phyloP scores from a whole-genome alignment of 2,888 invertebrate species.

The Tetranychus piercei region DNA sequence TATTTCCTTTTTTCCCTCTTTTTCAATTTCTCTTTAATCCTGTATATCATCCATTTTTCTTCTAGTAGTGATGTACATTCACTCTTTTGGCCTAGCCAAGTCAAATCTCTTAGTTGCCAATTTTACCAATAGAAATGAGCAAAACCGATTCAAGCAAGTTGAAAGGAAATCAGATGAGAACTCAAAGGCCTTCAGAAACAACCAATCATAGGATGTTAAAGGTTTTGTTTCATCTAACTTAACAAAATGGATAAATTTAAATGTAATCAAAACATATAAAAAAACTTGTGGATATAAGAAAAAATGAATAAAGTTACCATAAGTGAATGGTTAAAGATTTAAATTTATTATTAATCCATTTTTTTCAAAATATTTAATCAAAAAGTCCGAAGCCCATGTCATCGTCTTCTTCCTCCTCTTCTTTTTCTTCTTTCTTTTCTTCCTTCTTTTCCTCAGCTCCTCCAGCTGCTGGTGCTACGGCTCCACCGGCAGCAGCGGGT shows the following conservation, averaged over 20 bases:
- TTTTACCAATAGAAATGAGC: background rate
- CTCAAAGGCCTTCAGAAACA: background rate
- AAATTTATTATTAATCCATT: background rate
- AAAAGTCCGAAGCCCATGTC: conserved; percentile 42
- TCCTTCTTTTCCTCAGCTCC: conserved; percentile 23
- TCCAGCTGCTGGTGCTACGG: conserved; percentile 36
- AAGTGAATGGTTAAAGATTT: background rate
- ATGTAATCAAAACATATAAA: background rate
- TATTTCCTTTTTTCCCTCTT: background rate
- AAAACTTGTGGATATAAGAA: background rate
- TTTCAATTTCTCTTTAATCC: background rate
- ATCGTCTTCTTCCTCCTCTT: conserved; percentile 28
- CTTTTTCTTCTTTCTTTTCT: conserved; percentile 27
- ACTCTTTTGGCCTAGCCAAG: background rate
- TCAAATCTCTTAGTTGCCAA: background rate
- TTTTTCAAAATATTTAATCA: conserved; percentile 39
- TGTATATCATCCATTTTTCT: background rate
- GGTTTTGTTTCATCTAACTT: background rate
- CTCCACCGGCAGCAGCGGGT: conserved; percentile 36
- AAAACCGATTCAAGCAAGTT: background rate
- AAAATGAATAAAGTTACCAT: background rate
- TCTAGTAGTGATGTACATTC: conserved; percentile 1
- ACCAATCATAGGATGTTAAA: background rate
- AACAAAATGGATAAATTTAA: background rate
- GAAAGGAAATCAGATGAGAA: background rate